Conservation (phyloP, 2,888 invertebrate genomes). For the Margaritifera margaritifera region DNA sequence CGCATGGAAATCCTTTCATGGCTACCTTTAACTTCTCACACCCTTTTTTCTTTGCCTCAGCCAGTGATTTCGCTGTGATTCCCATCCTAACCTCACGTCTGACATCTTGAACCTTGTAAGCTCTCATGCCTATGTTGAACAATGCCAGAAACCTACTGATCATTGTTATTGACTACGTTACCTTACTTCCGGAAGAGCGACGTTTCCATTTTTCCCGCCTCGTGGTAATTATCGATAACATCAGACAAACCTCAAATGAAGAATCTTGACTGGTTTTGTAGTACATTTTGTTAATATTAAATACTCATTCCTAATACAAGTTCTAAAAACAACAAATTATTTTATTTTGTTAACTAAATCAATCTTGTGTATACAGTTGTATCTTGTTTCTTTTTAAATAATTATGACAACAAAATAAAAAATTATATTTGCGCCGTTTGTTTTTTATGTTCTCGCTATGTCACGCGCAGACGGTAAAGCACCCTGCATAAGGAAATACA, state of each 20-base stretch:
- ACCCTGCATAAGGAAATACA: no score
- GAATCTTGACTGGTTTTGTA: not conserved
- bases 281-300: not conserved
- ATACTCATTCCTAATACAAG: not conserved
- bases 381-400: no score
- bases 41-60: slow-evolving; percentile 58
- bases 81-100: slow-evolving; percentile 50
- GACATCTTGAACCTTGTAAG: slow-evolving; percentile 61
- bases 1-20: no score
- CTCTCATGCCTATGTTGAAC: slow-evolving; percentile 59
- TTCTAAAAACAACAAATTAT: no score
- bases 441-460: no score
- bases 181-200: not conserved
- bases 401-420: no score
- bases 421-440: no score
- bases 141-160: slow-evolving; percentile 52
- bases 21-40: slow-evolving; percentile 57
- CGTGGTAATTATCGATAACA: not conserved
- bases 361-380: no score
- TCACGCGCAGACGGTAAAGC: no score
- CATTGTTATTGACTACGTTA: slow-evolving; percentile 20
- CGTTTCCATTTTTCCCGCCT: no score
- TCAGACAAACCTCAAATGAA: not conserved
- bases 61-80: slow-evolving; percentile 53
- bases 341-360: no score